Conservation (phyloP, 2,113 vertebrate species). For the Proteles cristata region DNA sequence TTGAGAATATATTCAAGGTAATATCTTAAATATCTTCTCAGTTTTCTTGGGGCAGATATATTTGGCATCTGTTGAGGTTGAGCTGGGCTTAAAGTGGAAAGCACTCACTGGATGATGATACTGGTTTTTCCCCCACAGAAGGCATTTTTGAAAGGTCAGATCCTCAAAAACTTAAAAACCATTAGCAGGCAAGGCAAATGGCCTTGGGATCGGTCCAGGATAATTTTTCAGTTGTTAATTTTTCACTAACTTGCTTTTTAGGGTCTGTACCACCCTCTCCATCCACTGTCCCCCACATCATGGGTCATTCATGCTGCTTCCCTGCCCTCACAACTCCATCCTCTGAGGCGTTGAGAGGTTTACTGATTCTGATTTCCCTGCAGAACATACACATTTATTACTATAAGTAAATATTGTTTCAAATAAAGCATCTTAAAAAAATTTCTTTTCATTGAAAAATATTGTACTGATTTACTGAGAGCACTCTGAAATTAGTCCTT, state of each 20-base stretch:
- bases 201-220: background rate
- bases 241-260: constrained; percentile 5
- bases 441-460: background rate
- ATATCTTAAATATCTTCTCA: background rate
- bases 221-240: background rate
- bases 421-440: background rate
- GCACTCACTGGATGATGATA: background rate
- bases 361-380: background rate
- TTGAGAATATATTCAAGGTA: background rate
- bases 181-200: background rate
- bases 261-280: background rate
- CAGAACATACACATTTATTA: background rate
- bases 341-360: background rate
- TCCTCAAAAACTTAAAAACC: constrained; percentile 6
- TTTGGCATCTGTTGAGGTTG: background rate
- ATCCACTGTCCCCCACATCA: background rate
- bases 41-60: background rate
- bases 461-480: background rate
- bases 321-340: background rate
- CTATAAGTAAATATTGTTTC: background rate
- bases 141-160: background rate
- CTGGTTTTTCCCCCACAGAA: background rate
- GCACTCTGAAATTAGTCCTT: background rate
- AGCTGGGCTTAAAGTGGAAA: background rate
- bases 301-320: background rate